Evolutionary conservation across 2,888 invertebrate species (phyloP), one percentile per base, ranked within the genome.

Genomic region (Apamea monoglypha): DNA sequence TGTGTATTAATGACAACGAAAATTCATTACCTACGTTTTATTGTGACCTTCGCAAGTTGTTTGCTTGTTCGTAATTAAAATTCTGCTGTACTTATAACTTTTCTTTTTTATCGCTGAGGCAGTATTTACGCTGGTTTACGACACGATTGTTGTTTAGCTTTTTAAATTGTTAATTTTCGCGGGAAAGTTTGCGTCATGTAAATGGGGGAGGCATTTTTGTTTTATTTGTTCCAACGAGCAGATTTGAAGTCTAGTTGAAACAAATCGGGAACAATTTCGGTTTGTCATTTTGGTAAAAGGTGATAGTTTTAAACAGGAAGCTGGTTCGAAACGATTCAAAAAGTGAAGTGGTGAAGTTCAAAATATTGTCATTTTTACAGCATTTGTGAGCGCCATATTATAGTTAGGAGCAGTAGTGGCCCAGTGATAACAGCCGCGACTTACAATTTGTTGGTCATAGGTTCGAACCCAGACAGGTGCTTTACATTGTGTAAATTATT

Each of bases 11-110:
- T 76, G 88, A 81, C 85, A 82, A 76, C 80, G 80, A 84, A 89
- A 88, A 82, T 86, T 88, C 80, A 78, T 88, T 81, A 64, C 25
- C 36, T 36, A 88, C 76, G 74, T 88, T 87, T 85, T 74, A 86
- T 80, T 79, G 72, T 84, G 81, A 87, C 88, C 90, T 87, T 87
- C 81, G 50, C 53, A 63, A 66, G 72, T 83, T 83, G 85, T 87
- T 88, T 84, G 84, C 84, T 85, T 83, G 83, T 77, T 79, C 47
- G 79, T 89, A 87, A 89, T 89, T 89, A 87, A 89, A 90, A 85
- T 86, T 90, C 80, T 83, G 85, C 88, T 82, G 86, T 84, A n/a
- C n/a, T n/a, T n/a, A 83, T 84, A 87, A 87, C 87, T 87, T 86
- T 84, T 78, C 83, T 80, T 80, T 82, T 90, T 90, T 86, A 86